Percentiles rank a stretch among this genome's conserved stretches.
Evolutionary conservation across 2,113 vertebrate genomes (phyloP).

Genomic region (Elanoides forficatus): DNA sequence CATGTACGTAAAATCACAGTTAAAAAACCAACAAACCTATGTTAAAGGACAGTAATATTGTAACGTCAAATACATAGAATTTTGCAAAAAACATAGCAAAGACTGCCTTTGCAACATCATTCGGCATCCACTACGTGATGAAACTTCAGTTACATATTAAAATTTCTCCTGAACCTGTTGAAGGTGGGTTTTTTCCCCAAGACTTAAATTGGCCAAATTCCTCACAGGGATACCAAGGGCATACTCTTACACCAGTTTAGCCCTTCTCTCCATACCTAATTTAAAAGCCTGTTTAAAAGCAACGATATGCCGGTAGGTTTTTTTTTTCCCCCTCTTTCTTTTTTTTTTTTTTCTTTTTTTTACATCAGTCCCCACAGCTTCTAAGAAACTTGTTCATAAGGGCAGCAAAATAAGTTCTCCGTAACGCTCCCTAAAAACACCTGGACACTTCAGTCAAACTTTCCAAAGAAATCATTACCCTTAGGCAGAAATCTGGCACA

Average conservation of each 20-base stretch:
- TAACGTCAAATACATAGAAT: not conserved
- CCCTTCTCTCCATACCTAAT: not conserved
- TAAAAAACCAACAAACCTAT: not conserved
- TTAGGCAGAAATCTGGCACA: not conserved
- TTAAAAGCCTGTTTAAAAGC: not conserved
- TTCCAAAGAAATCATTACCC: not conserved
- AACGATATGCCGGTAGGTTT: not conserved
- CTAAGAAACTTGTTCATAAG: not conserved
- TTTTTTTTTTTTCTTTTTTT: not conserved
- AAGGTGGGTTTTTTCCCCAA: not conserved
- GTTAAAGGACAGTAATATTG: not conserved
- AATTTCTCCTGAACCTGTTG: not conserved
- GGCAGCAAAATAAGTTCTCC: not conserved
- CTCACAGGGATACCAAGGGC: not conserved
- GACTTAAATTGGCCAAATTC: not conserved
- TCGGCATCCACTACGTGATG: not conserved
- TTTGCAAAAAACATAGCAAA: not conserved
- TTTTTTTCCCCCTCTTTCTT: not conserved
- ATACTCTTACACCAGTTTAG: not conserved
- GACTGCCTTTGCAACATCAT: not conserved
- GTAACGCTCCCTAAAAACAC: not conserved
- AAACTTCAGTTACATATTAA: not conserved
- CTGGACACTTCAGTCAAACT: not conserved
- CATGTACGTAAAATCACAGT: not conserved
- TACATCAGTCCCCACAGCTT: not conserved